Conservation (phyloP, 2,113 vertebrate genomes). For the Pangasianodon hypophthalmus region DNA sequence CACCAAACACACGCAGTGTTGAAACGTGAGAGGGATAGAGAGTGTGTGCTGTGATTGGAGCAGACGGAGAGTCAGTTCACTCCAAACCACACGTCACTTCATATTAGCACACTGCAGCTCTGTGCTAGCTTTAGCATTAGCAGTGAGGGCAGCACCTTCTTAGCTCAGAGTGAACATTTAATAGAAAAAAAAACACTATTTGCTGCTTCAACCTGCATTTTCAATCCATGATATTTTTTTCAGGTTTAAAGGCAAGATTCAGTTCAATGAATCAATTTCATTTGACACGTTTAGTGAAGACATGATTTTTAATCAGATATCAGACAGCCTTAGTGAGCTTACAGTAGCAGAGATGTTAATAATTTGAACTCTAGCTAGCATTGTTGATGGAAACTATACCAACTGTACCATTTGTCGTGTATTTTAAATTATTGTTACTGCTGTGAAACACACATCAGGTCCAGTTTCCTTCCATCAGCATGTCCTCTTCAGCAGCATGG, state of each 20-base stretch:
- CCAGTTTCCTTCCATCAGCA: not conserved
- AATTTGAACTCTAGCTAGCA: not conserved
- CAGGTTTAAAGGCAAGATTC: not conserved
- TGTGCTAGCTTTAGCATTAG: not conserved
- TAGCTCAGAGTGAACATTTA: not conserved
- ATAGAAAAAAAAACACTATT: not conserved
- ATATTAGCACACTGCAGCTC: not conserved
- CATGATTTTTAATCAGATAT: not conserved
- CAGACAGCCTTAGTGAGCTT: not conserved
- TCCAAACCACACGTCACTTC: not conserved
- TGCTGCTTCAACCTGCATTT: not conserved
- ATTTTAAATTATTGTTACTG: not conserved
- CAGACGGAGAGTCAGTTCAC: not conserved
- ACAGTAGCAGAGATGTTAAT: not conserved
- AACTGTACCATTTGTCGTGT: not conserved
- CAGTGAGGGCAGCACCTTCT: not conserved
- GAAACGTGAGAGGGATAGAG: not conserved
- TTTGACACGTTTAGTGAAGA: not conserved
- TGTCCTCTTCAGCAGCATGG: not conserved
- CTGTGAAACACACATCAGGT: not conserved
- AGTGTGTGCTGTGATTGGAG: not conserved
- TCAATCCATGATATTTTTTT: not conserved
- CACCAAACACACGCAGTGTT: not conserved
- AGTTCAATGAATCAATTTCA: not conserved
- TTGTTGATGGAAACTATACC: not conserved